Conservation (phyloP, 2,888 invertebrate genomes). For the Omphaloscelis lunosa region DNA sequence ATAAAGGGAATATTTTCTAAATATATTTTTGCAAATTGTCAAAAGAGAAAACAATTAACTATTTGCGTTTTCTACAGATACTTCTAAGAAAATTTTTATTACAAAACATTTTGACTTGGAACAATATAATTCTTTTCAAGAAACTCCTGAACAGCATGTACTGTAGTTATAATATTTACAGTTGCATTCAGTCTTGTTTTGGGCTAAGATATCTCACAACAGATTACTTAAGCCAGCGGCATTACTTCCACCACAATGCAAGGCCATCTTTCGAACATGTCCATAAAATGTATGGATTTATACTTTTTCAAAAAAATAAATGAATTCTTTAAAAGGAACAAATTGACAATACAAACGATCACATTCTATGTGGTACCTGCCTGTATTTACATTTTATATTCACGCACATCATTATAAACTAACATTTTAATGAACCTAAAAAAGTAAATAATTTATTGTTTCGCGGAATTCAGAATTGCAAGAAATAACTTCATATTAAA, state of each 20-base stretch:
- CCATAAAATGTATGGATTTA: neutral
- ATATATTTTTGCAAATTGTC: constrained; percentile 5
- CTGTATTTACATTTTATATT: constrained; percentile 26
- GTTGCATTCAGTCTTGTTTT: constrained; percentile 52
- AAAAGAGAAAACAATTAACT: constrained; percentile 16
- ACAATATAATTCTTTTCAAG: constrained; percentile 10
- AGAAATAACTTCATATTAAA: constrained; percentile 7
- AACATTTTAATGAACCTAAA: constrained; percentile 2
- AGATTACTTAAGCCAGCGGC: constrained; percentile 1
- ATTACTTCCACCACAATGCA: constrained; percentile 11
- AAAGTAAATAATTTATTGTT: constrained; percentile 9
- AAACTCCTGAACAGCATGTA: constrained; percentile 35
- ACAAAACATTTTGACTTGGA: constrained; percentile 14
- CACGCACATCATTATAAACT: constrained; percentile 5
- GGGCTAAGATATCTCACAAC: constrained; percentile 12
- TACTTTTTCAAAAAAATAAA: neutral
- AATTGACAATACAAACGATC: constrained; percentile 19
- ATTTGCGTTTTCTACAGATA: constrained; percentile 29
- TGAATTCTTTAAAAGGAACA: neutral
- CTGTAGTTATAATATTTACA: constrained; percentile 48
- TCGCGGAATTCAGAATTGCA: constrained; percentile 10
- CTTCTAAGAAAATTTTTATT: constrained; percentile 7
- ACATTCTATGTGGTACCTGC: constrained; percentile 17
- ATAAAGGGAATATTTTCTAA: constrained; percentile 26
- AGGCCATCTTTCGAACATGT: constrained; percentile 6